Base-by-base conservation (phyloP, 2,797 vertebrate species). In the Leuciscus waleckii region DNA sequence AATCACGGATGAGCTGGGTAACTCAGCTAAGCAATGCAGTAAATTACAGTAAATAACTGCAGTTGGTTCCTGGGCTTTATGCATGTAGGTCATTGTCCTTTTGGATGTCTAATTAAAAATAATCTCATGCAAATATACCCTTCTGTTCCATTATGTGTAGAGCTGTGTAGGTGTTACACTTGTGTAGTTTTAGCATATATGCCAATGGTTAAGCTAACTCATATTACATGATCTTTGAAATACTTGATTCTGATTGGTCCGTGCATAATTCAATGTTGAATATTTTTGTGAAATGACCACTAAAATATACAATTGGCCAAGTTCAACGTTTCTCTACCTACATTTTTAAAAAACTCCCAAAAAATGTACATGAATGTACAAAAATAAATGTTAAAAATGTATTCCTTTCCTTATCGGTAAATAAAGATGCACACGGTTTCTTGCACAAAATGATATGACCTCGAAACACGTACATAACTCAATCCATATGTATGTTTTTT, bases 71-170 rank as follows among this genome's bases (percentile, higher is more conserved):
- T 58, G 69, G 63, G 69, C 54, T 63, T 82, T 61, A 26, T 46
- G 7, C 19, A 2, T n/a, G 26, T 43, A 46, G 58, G 81, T 83
- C 58, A 65, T 65, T 67, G 70, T 83, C n/a, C 56, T 61, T 54
- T 73, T 61, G 80, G n/a, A 46, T 65, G 17, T 19, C 81, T 82
- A 49, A 63, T 82, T 65, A 32, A 75, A 63, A 75, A 63, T 63
- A 0, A 43, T 17, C 5, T 29, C 35, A 26, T 77, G 54, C 23
- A 41, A 56, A 77, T 39, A 39, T 26, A 17, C 39, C 37, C n/a
- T 29, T 17, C 19, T 73, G 11, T 61, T 46, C n/a, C 58, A 65
- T 65, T n/a, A 29, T 5, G 46, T 75, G 41, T 65, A 78, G 37
- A 61, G 76, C 37, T 41, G n/a, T 0, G 9, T 43, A 79, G 16